phyloP scores from a whole-genome alignment of 2,797 vertebrate species.

The Steatocranus sp. region DNA sequence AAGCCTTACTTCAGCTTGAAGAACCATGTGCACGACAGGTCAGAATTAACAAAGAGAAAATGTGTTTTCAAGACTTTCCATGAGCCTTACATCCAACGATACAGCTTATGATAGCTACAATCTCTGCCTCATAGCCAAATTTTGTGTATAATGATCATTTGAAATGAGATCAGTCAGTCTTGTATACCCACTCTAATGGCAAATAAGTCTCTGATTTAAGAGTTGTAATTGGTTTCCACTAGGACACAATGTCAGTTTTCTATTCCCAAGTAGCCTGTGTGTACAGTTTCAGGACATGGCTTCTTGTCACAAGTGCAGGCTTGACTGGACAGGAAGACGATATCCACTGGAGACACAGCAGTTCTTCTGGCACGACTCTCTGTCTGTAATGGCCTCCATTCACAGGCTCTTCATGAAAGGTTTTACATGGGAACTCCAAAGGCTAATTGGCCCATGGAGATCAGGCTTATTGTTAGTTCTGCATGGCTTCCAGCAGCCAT shows the following conservation, averaged over 20 bases:
- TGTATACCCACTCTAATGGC: slow-evolving; percentile 44
- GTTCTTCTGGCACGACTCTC: slow-evolving; percentile 57
- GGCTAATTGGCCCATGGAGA: slow-evolving; percentile 80
- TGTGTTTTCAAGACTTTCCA: not conserved
- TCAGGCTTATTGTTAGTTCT: slow-evolving; percentile 79
- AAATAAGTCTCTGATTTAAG: slow-evolving; percentile 58
- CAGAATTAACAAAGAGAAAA: not conserved
- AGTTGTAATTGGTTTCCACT: slow-evolving; percentile 66
- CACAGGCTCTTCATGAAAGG: slow-evolving; percentile 72
- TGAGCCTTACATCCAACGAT: not conserved
- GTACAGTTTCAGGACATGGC: slow-evolving; percentile 61
- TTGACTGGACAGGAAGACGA: slow-evolving; percentile 70
- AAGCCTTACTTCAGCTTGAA: slow-evolving; percentile 6
- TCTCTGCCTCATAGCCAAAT: slow-evolving; percentile 21
- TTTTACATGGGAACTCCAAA: slow-evolving; percentile 77
- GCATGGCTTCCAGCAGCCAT: slow-evolving; percentile 70
- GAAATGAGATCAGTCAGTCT: slow-evolving; percentile 47
- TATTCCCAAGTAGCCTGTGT: slow-evolving; percentile 46
- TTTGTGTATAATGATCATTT: slow-evolving; percentile 50
- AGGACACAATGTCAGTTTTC: slow-evolving; percentile 51
- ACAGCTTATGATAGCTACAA: not conserved
- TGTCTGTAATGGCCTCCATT: slow-evolving; percentile 71
- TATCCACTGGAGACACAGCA: slow-evolving; percentile 63
- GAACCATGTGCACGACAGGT: not conserved
- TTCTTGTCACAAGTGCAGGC: slow-evolving; percentile 69